Conservation (phyloP, 1,140 invertebrate species). For the Rhopalosiphum maidis region DNA sequence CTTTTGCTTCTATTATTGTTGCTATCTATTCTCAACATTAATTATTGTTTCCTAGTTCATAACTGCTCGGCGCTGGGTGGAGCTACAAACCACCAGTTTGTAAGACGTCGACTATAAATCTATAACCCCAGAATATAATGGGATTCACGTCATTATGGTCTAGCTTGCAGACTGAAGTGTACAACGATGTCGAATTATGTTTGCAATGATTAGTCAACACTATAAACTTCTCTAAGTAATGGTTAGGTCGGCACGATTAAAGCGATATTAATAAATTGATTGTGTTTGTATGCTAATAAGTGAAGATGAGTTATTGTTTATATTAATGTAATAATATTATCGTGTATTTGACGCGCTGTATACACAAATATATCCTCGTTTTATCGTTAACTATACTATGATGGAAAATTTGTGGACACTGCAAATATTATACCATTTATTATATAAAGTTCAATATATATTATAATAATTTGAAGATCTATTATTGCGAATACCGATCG, state of each 20-base stretch:
- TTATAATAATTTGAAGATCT: background rate
- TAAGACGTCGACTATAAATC: background rate
- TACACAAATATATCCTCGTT: background rate
- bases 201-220: background rate
- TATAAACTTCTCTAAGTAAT: background rate
- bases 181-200: background rate
- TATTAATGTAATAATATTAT: background rate
- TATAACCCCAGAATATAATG: background rate
- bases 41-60: background rate
- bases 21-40: background rate
- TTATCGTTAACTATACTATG: background rate
- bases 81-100: background rate
- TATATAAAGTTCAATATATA: background rate
- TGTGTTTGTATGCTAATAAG: background rate
- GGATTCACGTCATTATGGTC: background rate
- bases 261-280: background rate
- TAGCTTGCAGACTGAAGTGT: background rate
- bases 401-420: background rate
- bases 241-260: background rate
- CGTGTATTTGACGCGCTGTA: background rate
- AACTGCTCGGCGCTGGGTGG: background rate
- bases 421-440: background rate
- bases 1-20: background rate
- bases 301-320: background rate
- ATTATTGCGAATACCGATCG: too few species aligned